Percentiles rank a stretch among this genome's conserved stretches.
Conservation (phyloP, 2,888 invertebrate genomes). For the Cyrtodaria siliqua region DNA sequence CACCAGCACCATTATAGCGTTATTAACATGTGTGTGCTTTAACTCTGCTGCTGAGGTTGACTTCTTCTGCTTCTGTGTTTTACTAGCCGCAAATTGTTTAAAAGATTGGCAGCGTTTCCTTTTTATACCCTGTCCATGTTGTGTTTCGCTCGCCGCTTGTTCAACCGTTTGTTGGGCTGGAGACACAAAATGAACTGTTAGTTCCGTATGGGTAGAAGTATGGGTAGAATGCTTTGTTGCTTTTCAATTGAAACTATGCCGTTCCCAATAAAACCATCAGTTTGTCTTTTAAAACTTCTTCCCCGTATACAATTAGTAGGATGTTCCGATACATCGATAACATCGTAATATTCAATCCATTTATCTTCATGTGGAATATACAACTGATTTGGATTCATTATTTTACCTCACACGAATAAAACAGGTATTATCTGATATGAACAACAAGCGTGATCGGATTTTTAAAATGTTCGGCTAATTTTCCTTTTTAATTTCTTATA, state of each 20-base stretch:
- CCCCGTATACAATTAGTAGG: neutral
- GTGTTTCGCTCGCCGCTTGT: conserved; percentile 9
- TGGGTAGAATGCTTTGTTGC: conserved; percentile 1
- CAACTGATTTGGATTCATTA: conserved; percentile 2
- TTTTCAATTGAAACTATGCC: neutral
- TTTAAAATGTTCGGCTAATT: neutral
- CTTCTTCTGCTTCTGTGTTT: no score
- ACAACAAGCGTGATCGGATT: conserved; percentile 3
- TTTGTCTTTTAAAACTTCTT: neutral
- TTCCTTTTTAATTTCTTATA: neutral
- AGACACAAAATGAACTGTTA: conserved; percentile 6
- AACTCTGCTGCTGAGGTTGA: no score
- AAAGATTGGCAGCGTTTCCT: neutral
- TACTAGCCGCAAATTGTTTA: conserved; percentile 6
- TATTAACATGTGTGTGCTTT: no score
- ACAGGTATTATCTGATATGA: neutral
- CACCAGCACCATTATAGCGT: no score
- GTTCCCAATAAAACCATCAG: neutral
- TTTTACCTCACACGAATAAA: no score
- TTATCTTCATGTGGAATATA: conserved; percentile 4
- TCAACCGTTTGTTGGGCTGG: conserved; percentile 15
- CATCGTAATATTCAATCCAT: conserved; percentile 11
- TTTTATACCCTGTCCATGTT: conserved; percentile 7
- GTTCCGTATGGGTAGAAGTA: neutral
- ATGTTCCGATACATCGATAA: conserved; percentile 10